Base-by-base conservation (phyloP, 2,888 invertebrate genomes). In the Lamellibrachia satsuma region DNA sequence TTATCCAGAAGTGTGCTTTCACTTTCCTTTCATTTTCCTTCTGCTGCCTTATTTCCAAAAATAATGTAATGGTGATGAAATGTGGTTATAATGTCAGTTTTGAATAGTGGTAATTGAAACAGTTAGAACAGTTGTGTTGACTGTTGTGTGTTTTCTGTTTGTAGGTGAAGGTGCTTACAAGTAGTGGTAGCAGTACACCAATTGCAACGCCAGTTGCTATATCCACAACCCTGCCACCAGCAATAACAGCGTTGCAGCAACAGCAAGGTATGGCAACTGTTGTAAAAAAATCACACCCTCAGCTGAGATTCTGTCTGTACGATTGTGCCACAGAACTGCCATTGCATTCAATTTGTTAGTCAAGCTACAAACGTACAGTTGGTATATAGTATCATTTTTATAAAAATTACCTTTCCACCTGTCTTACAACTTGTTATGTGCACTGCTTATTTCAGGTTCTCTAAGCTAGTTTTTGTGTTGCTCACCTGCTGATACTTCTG, bases 141-240 rank as follows among this genome's bases (percentile, higher is more conserved):
- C 15, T n/a, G 15, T 27, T 60, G 11, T 9, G 15, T 60, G 27
- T 9, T 9, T 3, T 27, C 55, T 60, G 52, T n/a, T 52, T 52
- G n/a, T 97, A 97, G 96, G 97, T 97, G 92, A 97, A 97, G 96
- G 97, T 97, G 94, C 97, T 97, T 92, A 97, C 97, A 22, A 97
- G 97, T 93, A 97, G 97, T 92, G 95, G 95, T 57, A 95, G 96
- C 92, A 95, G 95, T 93, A 94, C 95, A 92, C 95, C 95, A 52
- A 92, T 95, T 91, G 95, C 95, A 39, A 97, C 97, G 90, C 97
- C 97, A 22, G 97, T 97, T 93, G 97, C 97, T 22, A 97, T 97
- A 75, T 97, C 97, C 52, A 96, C 95, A 57, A 97, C 97, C 3
- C 96, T 97, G 93, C 97, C 97, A 92, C 97, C 97, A 92, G 97